Conservation (phyloP, 2,113 vertebrate species). For the Oncorhynchus nerka region DNA sequence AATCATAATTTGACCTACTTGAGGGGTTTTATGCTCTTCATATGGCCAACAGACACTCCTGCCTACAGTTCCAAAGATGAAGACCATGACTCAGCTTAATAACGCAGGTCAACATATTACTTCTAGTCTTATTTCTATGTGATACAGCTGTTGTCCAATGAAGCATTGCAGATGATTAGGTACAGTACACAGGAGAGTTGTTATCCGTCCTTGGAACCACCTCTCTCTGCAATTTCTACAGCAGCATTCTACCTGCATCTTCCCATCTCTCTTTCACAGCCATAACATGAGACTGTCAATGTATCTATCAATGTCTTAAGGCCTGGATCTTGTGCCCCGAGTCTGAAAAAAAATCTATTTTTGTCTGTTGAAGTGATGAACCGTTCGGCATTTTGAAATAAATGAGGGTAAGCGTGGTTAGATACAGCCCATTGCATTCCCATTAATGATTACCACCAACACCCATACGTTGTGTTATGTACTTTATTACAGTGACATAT, state of each 20-base stretch:
- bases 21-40: not conserved
- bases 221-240: conserved; percentile 1
- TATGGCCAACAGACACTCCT: not conserved
- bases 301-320: conserved; percentile 25
- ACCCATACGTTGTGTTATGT: conserved; percentile 19
- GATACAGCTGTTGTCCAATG: not conserved
- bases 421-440: conserved; percentile 30
- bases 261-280: not conserved
- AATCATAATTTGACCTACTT: not conserved
- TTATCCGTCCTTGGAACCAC: not conserved
- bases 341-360: conserved; percentile 12
- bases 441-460: conserved; percentile 21
- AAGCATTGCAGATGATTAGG: conserved; percentile 10
- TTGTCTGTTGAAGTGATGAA: conserved; percentile 9
- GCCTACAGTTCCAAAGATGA: conserved; percentile 9
- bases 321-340: not conserved
- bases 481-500: conserved; percentile 17
- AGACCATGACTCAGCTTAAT: conserved; percentile 7
- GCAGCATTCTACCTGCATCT: not conserved
- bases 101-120: conserved; percentile 1
- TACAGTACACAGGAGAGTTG: not conserved
- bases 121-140: conserved; percentile 5
- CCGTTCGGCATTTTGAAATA: conserved; percentile 15
- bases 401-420: conserved; percentile 43
- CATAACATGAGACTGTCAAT: conserved; percentile 19